Base-by-base conservation (phyloP, 1,140 invertebrate species). In the Conus ventricosus region DNA sequence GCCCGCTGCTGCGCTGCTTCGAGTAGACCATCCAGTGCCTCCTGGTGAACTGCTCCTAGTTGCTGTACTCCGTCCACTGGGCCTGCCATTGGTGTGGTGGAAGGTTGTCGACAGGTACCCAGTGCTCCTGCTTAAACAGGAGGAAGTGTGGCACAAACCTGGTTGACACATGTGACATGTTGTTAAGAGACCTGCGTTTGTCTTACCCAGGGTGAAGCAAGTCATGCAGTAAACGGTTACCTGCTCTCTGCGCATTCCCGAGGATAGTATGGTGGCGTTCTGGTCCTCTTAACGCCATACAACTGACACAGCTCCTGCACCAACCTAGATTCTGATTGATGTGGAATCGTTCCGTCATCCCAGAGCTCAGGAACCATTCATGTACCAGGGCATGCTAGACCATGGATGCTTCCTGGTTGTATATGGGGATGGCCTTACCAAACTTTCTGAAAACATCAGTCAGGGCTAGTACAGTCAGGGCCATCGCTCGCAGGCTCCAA, bases 211-310 rank as follows among this genome's bases (percentile, higher is more conserved):
- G 67, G 25, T 78, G 63, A 75, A 91, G 78, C 25, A 90, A 55
- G 71, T 90, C 81, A 57, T 88, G 90, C 0, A 91, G 84, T 4
- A 88, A 25, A 39, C 87, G 75, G 63, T 91, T 91, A 55, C 88
- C 75, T 83, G 90, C 91, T 81, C 88, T 87, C 80, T 90, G 90
- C 17, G 60, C 84, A 51, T 90, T 91, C 4, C 63, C 89, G 27
- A 17, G 86, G 75, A 76, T 91, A 81, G 63, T 89, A 91, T 23
- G 91, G 88, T 4, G 88, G 89, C 4, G 91, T 91, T 39, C 91
- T 6, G n/a, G 57, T 86, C 71, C 82, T 88, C 60, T 78, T 27
- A 13, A 82, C 39, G 15, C 80, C 80, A 53, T 51, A 51, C 25
- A 82, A 3, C 39, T 55, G 39, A n/a, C 80, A 82, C n/a, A 82